Conservation (phyloP, 2,113 vertebrate genomes). For the Sigmodon hispidus region DNA sequence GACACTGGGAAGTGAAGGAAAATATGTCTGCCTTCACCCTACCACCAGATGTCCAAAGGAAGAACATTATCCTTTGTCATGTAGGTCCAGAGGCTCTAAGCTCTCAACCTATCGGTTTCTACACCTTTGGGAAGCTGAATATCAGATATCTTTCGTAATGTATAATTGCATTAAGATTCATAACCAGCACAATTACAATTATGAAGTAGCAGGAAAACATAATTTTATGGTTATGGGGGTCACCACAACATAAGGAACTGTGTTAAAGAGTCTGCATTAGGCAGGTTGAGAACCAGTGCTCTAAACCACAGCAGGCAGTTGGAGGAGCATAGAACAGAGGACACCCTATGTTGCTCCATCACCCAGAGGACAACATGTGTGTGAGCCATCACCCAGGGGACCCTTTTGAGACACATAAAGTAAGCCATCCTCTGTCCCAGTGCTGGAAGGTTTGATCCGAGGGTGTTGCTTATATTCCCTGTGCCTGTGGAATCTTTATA, state of each 20-base stretch:
- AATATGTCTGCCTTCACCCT: neutral
- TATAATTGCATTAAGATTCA: neutral
- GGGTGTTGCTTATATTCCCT: neutral
- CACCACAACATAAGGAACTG: neutral
- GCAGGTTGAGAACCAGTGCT: neutral
- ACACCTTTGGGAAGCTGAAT: neutral
- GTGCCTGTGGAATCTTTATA: neutral
- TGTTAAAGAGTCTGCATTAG: neutral
- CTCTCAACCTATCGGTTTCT: neutral
- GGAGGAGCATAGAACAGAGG: neutral
- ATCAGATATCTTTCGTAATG: neutral
- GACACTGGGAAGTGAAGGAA: neutral
- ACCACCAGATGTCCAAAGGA: accelerated
- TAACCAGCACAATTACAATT: neutral
- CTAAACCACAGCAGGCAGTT: neutral
- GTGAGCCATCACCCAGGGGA: neutral
- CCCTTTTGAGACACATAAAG: neutral
- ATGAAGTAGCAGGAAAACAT: neutral
- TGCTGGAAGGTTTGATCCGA: no score
- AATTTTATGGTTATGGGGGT: neutral
- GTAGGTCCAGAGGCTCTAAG: no score
- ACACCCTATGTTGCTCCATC: neutral
- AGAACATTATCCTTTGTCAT: neutral
- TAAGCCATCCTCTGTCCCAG: neutral
- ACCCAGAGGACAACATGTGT: accelerated